These are phyloP conservation scores for Oreotragus oreotragus DNA, from an alignment of 2,113 vertebrate genomes.

Conservation along the genomic window DNA sequence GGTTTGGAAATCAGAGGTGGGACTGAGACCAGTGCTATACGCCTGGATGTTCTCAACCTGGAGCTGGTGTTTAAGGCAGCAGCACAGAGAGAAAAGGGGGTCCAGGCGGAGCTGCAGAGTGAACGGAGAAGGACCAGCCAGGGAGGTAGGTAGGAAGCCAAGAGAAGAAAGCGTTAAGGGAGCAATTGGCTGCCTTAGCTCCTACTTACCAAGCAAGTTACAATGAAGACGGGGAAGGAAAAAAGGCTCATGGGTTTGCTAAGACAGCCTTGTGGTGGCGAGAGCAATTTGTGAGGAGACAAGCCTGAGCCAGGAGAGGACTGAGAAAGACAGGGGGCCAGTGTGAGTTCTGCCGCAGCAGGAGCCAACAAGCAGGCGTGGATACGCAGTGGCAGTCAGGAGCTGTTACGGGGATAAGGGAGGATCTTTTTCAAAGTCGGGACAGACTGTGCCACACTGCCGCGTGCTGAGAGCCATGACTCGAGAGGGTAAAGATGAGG, in stretches of 20 bases:
- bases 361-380: fast-evolving
- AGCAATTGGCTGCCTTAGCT: fast-evolving
- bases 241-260: background rate
- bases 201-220: background rate
- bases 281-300: background rate
- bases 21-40: background rate
- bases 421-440: background rate
- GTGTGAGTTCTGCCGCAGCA: fast-evolving
- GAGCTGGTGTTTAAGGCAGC: background rate
- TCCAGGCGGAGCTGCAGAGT: background rate
- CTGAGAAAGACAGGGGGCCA: no score
- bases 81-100: background rate
- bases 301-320: background rate
- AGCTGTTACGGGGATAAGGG: fast-evolving
- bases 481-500: background rate
- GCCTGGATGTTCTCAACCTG: background rate
- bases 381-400: background rate
- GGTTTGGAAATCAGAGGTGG: background rate
- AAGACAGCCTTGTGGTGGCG: background rate
- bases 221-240: no score
- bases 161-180: background rate
- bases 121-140: background rate
- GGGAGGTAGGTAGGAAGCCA: background rate
- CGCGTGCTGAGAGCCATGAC: no score
- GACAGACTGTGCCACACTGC: background rate